Conservation (phyloP, 30 jellyfish, hydroid and myxozoan species). For the Cassiopea andromeda region DNA sequence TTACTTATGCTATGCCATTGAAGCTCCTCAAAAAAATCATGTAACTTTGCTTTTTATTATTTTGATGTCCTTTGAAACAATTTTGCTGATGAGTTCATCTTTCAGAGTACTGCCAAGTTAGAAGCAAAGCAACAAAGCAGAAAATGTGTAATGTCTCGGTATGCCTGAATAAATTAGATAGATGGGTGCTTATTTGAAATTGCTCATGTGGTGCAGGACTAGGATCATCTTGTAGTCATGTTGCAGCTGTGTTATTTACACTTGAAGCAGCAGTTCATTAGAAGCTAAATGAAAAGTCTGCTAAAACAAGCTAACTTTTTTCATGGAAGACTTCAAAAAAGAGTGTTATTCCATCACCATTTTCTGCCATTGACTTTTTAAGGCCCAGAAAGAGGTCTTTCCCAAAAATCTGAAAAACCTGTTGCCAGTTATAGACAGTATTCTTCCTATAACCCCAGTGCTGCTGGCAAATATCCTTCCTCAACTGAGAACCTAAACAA, state of each 20-base stretch:
- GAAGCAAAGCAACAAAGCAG: constrained; percentile 24
- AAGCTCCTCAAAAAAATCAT: neutral
- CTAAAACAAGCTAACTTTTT: constrained; percentile 37
- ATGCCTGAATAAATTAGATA: neutral
- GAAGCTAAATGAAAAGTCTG: constrained; percentile 18
- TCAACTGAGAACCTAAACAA: constrained; percentile 17
- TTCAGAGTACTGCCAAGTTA: constrained; percentile 51
- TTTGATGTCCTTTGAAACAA: neutral
- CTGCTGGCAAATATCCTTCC: constrained; percentile 33
- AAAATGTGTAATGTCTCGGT: constrained; percentile 11
- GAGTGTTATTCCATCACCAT: constrained; percentile 3
- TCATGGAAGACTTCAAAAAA: constrained; percentile 28
- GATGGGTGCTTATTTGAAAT: constrained; percentile 42
- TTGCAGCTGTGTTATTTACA: constrained; percentile 38
- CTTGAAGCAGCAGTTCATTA: constrained; percentile 61
- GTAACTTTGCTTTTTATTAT: neutral
- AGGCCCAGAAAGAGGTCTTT: neutral
- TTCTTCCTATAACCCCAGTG: constrained; percentile 21
- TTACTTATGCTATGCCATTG: neutral
- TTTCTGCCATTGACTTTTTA: constrained; percentile 6
- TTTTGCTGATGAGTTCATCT: neutral
- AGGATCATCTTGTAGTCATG: constrained; percentile 61
- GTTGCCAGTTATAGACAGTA: constrained; percentile 12
- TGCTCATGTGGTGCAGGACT: constrained; percentile 59
- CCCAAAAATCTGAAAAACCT: constrained; percentile 27